Base-by-base conservation (phyloP, 2,113 vertebrate genomes). In the Aepyceros melampus region DNA sequence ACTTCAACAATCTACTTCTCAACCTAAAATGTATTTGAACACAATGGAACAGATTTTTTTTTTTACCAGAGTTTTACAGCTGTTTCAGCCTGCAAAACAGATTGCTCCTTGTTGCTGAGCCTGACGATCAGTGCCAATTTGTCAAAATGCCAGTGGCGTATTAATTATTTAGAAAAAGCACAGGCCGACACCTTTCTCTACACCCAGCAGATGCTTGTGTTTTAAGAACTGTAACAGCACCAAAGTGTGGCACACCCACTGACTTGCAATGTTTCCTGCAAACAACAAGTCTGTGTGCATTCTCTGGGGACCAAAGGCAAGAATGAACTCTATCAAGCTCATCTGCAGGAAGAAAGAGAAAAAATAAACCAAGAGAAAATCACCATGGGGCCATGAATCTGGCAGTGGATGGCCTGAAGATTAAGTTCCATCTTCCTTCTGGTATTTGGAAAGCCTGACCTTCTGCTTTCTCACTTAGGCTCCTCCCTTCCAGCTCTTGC, bases 31-130 rank as follows among this genome's bases (percentile, higher is more conserved):
- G 9, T 27, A 83, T 47, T 49, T 74, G 85, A 92, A 45, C 62
- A 64, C 87, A 83, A 6, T 0, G 25, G 62, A 83, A 79, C 84
- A 85, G 51, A 58, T 62, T 94, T 40, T 93, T 45, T 4, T 51
- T 21, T 53, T 55, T 56, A 33, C 92, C 53, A 36, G 49, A 90
- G 81, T 76, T 88, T 92, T 45, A 88, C 84, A 95, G 95, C 64
- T 95, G 81, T 94, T 95, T 60, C 87, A 82, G 78, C 67, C 97
- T 96, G 87, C 56, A 49, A 87, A 95, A 93, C 91, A 96, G 84
- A 94, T 94, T 58, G 74, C 27, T 90, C 81, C 92, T 84, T 25
- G 76, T 76, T 43, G 47, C 94, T 62, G 45, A 89, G 87, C 33
- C 85, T 89, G 86, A 78, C 16, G 29, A 43, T 27, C 0, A 1